Percentiles rank a stretch among this genome's conserved stretches.
These are phyloP conservation scores for Calyptommatus sinebrachiatus DNA, from an alignment of 2,113 vertebrate species.

Conservation along the genomic window DNA sequence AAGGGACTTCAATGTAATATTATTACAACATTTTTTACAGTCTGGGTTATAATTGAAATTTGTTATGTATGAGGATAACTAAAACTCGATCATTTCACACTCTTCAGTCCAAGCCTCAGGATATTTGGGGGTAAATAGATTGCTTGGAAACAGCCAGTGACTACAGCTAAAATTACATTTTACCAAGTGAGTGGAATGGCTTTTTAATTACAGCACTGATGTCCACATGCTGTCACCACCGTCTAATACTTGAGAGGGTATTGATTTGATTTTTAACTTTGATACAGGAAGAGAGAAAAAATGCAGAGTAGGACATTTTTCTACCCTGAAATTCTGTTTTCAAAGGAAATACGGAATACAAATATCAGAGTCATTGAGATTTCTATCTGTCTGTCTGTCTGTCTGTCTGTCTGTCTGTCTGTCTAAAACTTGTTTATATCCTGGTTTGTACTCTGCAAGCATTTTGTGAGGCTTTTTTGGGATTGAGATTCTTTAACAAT, in stretches of 20 bases:
- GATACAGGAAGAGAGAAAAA: slow-evolving; percentile 61
- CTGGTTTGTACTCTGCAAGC: slow-evolving; percentile 9
- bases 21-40: slow-evolving; percentile 73
- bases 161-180: slow-evolving; percentile 80
- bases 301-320: slow-evolving; percentile 59
- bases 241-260: slow-evolving; percentile 73
- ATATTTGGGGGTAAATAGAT: slow-evolving; percentile 78
- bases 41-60: slow-evolving; percentile 77
- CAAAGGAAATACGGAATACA: slow-evolving; percentile 52
- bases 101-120: slow-evolving; percentile 73
- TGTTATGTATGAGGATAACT: slow-evolving; percentile 76
- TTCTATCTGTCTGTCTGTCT: not conserved
- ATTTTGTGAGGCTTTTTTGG: slow-evolving; percentile 18
- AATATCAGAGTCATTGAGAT: slow-evolving; percentile 43
- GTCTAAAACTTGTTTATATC: slow-evolving; percentile 24
- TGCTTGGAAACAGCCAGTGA: slow-evolving; percentile 75
- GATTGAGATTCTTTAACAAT: slow-evolving; percentile 20
- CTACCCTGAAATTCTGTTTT: slow-evolving; percentile 57
- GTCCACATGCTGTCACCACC: slow-evolving; percentile 72
- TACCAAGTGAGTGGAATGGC: slow-evolving; percentile 75
- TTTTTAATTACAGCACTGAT: slow-evolving; percentile 81
- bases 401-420: slow-evolving; percentile 25
- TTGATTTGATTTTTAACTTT: slow-evolving; percentile 77
- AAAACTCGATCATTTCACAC: slow-evolving; percentile 77
- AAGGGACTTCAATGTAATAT: slow-evolving; percentile 59